phyloP scores from a whole-genome alignment of 2,113 vertebrate species.

The Channa maculata region DNA sequence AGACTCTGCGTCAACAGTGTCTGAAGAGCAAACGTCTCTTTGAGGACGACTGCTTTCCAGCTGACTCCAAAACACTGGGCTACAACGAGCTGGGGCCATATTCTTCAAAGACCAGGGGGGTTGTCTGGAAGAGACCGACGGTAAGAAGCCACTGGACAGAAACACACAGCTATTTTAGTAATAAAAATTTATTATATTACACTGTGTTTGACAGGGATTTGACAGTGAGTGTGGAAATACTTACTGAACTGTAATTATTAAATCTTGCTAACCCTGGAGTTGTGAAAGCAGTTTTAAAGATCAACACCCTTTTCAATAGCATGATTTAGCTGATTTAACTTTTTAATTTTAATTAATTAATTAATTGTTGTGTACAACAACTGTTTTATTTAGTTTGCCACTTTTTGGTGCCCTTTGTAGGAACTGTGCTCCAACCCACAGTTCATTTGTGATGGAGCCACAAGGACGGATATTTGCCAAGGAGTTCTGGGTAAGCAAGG shows the following conservation, averaged over 20 bases:
- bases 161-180: neutral
- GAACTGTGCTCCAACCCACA: slow-evolving; percentile 87
- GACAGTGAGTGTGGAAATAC: neutral
- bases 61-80: slow-evolving; percentile 84
- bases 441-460: slow-evolving; percentile 91
- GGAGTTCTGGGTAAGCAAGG: slow-evolving; percentile 86
- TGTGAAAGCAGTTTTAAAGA: neutral
- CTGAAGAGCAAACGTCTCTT: slow-evolving; percentile 83
- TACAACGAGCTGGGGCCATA: slow-evolving; percentile 86
- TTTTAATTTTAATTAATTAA: too few species aligned
- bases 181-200: too few species aligned
- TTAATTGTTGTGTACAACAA: too few species aligned
- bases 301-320: too few species aligned
- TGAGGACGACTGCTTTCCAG: slow-evolving; percentile 88
- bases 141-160: slow-evolving; percentile 66
- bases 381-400: too few species aligned
- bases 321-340: too few species aligned
- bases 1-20: slow-evolving; percentile 82
- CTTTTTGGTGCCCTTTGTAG: slow-evolving; percentile 68
- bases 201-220: neutral
- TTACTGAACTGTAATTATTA: neutral
- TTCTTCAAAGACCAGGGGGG: slow-evolving; percentile 83
- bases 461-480: slow-evolving; percentile 90
- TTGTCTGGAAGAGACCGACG: slow-evolving; percentile 88
- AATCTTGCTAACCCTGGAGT: neutral